A percentile compares a stretch with the other conserved stretches of the same genome.
phyloP scores from a whole-genome alignment of 2,113 vertebrate species.

The Natator depressus region DNA sequence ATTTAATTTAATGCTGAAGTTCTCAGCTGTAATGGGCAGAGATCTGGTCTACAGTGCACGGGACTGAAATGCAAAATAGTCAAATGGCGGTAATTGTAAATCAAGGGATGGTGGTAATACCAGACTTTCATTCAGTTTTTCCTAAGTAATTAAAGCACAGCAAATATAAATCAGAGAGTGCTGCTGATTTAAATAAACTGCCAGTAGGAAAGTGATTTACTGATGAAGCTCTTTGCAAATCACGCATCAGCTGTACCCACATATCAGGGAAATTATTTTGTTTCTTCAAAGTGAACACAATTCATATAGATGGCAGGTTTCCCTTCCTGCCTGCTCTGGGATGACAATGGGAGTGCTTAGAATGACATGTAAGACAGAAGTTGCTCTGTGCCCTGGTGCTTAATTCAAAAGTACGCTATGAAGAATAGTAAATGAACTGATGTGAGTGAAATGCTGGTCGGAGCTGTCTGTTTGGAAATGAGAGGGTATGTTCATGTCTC shows the following conservation, averaged over 20 bases:
- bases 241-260: neutral
- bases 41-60: neutral
- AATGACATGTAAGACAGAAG: neutral
- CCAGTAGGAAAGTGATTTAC: constrained; percentile 9
- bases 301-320: neutral
- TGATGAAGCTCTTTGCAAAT: constrained; percentile 19
- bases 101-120: constrained; percentile 53
- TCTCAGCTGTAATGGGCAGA: neutral
- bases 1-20: constrained; percentile 66
- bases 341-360: neutral
- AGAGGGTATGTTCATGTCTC: neutral
- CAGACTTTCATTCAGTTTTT: constrained; percentile 40
- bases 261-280: neutral
- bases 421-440: fast-evolving
- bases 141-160: constrained; percentile 63
- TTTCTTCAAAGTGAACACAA: neutral
- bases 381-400: neutral
- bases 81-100: constrained; percentile 44
- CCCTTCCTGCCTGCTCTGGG: neutral
- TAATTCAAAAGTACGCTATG: neutral
- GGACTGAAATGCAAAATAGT: neutral
- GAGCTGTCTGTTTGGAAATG: neutral
- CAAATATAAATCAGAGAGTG: constrained; percentile 60
- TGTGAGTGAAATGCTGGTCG: neutral
- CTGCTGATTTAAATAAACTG: constrained; percentile 46